Conservation (phyloP, 2,888 invertebrate genomes). For the Pycnomerus fuliginosus region DNA sequence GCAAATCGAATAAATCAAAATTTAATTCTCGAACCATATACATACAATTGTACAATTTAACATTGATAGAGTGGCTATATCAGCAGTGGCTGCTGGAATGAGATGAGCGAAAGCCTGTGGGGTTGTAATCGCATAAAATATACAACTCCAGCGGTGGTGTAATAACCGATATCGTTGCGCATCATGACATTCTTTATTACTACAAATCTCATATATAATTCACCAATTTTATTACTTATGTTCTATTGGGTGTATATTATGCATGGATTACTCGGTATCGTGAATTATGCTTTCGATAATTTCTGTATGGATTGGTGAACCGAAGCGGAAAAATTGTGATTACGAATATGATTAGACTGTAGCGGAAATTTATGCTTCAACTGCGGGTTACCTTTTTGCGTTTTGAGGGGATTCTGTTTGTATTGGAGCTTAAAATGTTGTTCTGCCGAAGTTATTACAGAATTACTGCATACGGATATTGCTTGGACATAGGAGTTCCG, state of each 20-base stretch:
- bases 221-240: slow-evolving; percentile 25
- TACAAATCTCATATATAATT: slow-evolving; percentile 24
- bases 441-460: no score
- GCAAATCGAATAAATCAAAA: slow-evolving; percentile 36
- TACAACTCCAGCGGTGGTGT: slow-evolving; percentile 17
- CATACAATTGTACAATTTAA: slow-evolving; percentile 37
- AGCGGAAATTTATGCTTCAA: no score
- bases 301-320: no score
- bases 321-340: no score
- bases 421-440: no score
- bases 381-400: no score
- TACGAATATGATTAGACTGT: no score
- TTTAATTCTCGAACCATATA: slow-evolving; percentile 35
- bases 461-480: no score
- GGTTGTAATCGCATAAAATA: slow-evolving; percentile 25
- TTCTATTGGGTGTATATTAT: slow-evolving; percentile 25
- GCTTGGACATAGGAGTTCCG: neutral
- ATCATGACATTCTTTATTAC: slow-evolving; percentile 24
- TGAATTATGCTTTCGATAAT: no score
- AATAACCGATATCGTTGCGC: slow-evolving; percentile 24
- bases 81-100: no score
- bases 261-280: no score
- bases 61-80: slow-evolving; percentile 25
- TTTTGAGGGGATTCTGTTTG: no score
- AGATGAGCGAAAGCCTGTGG: slow-evolving; percentile 13